Evolutionary conservation across 2,113 vertebrate species (phyloP).

Genomic region (Halcyon senegalensis): DNA sequence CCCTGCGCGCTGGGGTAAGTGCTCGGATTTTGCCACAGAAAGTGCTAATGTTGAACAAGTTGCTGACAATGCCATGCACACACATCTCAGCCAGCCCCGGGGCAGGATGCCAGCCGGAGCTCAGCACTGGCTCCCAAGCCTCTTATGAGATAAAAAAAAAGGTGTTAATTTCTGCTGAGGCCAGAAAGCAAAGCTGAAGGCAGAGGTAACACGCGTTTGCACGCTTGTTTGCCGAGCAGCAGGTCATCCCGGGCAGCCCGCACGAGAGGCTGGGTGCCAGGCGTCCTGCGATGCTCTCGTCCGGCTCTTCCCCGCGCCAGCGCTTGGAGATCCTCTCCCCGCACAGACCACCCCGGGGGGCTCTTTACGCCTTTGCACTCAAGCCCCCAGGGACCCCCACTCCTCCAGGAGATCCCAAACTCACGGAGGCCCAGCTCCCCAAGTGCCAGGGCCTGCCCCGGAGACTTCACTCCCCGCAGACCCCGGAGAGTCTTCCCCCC

Average conservation of each 20-base stretch:
- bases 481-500: fast-evolving
- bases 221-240: not conserved
- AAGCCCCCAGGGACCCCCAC: fast-evolving
- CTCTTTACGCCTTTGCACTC: not conserved
- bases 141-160: not conserved
- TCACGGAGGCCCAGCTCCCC: not conserved
- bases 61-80: not conserved
- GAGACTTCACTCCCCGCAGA: not conserved
- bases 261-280: not conserved
- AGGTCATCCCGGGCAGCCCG: not conserved
- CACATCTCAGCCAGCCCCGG: not conserved
- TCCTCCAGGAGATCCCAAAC: not conserved
- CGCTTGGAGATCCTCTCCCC: fast-evolving
- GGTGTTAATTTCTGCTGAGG: not conserved
- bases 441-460: not conserved
- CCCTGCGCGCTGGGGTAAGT: fast-evolving
- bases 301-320: not conserved
- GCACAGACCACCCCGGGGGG: not conserved
- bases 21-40: not conserved
- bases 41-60: fast-evolving
- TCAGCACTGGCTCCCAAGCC: not conserved
- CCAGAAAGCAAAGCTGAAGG: not conserved
- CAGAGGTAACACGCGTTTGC: fast-evolving
- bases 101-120: not conserved
- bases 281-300: fast-evolving